These are phyloP conservation scores for Aricia agestis DNA, from an alignment of 1,140 invertebrate species.

Conservation along the genomic window DNA sequence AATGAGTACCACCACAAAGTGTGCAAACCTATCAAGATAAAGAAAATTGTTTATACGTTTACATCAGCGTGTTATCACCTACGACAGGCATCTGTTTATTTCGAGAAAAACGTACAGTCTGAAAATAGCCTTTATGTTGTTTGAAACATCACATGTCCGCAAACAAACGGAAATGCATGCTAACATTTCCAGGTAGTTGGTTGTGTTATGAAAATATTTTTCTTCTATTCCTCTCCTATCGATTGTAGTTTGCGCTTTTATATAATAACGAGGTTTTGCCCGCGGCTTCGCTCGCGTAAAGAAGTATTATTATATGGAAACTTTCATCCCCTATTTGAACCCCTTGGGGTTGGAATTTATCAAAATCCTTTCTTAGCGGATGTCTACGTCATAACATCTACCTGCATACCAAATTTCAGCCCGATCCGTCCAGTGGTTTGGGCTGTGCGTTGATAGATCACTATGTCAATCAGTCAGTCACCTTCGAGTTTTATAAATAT, in stretches of 20 bases:
- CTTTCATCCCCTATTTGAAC: too few relatives aligned
- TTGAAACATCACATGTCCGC: neutral
- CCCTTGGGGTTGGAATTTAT: too few relatives aligned
- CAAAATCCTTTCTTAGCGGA: too few relatives aligned
- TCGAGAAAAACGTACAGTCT: constrained; percentile 28
- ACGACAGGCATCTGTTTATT: constrained; percentile 34
- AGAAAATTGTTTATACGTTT: constrained; percentile 46
- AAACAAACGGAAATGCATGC: constrained; percentile 9
- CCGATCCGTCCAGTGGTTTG: too few relatives aligned
- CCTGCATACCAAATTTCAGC: too few relatives aligned
- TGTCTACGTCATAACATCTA: too few relatives aligned
- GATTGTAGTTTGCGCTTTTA: neutral
- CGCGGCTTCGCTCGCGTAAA: too few relatives aligned
- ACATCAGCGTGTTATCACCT: constrained; percentile 2
- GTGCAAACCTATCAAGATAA: constrained; percentile 70
- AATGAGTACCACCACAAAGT: constrained; percentile 24
- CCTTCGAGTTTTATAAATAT: too few relatives aligned
- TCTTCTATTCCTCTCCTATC: neutral
- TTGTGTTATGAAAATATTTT: neutral
- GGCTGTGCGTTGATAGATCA: too few relatives aligned
- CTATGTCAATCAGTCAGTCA: too few relatives aligned
- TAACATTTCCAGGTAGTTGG: neutral
- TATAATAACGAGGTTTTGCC: too few relatives aligned
- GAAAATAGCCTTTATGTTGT: constrained; percentile 4
- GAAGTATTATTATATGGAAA: too few relatives aligned